phyloP scores from a whole-genome alignment of 2,797 vertebrate species.

The Iguana delicatissima region DNA sequence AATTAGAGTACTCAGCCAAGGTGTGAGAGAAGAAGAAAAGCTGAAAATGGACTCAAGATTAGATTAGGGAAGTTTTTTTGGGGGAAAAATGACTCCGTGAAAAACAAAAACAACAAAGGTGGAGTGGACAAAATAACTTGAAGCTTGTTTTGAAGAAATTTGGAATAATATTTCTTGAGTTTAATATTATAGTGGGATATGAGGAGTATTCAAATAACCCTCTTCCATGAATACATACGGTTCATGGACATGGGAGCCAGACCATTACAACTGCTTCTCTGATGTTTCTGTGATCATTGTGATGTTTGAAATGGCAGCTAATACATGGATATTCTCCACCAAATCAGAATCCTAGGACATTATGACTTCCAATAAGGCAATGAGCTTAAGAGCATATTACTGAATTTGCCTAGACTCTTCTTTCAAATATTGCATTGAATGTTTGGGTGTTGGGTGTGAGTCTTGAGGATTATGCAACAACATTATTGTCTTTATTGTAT shows the following conservation, averaged over 20 bases:
- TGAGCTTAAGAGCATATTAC: too few species aligned
- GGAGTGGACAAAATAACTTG: background rate
- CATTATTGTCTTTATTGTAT: too few species aligned
- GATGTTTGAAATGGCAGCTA: background rate
- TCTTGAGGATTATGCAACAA: too few species aligned
- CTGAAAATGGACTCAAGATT: constrained; percentile 17
- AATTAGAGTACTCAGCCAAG: constrained; percentile 24
- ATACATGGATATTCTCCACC: background rate
- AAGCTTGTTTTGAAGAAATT: background rate
- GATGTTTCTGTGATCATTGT: background rate
- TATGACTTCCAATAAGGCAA: background rate
- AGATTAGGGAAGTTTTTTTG: background rate
- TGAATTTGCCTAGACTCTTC: too few species aligned
- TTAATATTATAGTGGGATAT: background rate
- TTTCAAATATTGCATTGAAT: background rate
- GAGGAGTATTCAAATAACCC: background rate
- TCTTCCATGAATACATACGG: background rate
- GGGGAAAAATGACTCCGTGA: background rate
- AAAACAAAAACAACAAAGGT: constrained; percentile 25
- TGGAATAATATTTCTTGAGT: background rate
- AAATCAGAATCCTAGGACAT: background rate
- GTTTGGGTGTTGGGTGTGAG: background rate
- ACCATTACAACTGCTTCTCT: background rate
- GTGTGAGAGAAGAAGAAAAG: constrained; percentile 18
- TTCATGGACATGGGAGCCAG: background rate